phyloP scores from a whole-genome alignment of 2,113 vertebrate genomes.

The Odontesthes bonariensis region DNA sequence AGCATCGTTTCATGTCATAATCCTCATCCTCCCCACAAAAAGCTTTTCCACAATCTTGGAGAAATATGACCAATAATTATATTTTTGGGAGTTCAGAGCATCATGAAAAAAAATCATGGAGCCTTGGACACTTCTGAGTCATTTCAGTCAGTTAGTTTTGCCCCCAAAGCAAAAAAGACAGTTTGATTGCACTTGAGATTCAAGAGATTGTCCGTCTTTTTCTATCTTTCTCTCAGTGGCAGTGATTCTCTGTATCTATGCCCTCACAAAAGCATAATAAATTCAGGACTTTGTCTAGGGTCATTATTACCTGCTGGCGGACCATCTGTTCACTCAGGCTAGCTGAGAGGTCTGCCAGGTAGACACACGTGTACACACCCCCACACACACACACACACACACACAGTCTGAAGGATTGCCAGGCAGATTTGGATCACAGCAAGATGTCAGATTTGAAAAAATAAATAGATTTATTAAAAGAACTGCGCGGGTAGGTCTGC shows the following conservation, averaged over 20 bases:
- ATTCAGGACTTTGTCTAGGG: constrained; percentile 84
- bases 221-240: constrained; percentile 29
- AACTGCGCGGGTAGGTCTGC: not conserved
- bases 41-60: too few species aligned
- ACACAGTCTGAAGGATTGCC: constrained; percentile 43
- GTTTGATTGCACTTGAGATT: not conserved
- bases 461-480: too few species aligned
- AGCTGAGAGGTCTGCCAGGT: constrained; percentile 64
- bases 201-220: not conserved
- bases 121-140: too few species aligned
- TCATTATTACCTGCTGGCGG: constrained; percentile 84
- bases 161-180: not conserved
- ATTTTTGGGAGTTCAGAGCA: too few species aligned
- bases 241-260: constrained; percentile 67
- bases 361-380: constrained; percentile 19
- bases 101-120: too few species aligned
- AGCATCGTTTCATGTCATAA: too few species aligned
- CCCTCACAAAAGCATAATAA: constrained; percentile 78
- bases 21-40: too few species aligned
- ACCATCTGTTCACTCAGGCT: constrained; percentile 79
- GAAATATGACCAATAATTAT: too few species aligned
- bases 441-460: constrained; percentile 11
- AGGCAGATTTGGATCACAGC: constrained; percentile 35
- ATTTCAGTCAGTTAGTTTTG: not conserved
- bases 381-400: constrained; percentile 20